Base-by-base conservation (phyloP, 2,113 vertebrate species). In the Seriola quinqueradiata region DNA sequence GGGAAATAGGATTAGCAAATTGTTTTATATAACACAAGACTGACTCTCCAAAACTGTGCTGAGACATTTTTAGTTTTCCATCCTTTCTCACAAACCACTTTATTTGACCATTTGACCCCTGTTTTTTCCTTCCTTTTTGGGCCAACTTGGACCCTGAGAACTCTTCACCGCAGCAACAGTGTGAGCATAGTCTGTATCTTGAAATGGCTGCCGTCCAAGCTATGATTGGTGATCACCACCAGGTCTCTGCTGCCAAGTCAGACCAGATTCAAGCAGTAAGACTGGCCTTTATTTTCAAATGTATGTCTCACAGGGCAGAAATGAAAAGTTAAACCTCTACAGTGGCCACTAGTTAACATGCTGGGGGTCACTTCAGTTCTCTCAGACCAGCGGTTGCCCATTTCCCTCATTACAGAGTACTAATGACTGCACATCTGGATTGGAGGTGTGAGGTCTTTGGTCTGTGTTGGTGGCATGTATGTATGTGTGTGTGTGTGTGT, bases 361-460 rank as follows among this genome's bases (percentile, higher is more conserved):
- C 16, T 23, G n/a, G 40, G 17, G 7, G 28, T 40, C 48, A 66
- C 34, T 57, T 1, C n/a, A 71, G 28, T 8, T 69, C 50, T 71
- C 40, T 40, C 12, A 34, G 7, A 38, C 28, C 46, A 50, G 50
- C 12, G 6, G 19, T 66, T n/a, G 34, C 59, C 48, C 66, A 40
- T 25, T 79, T 4, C 48, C 42, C 16, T 42, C 38, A 64, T 79
- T 76, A 70, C 42, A 75, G 63, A 48, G 48, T 4, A 4, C 23
- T 25, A 13, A 90, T 36, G 69, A 12, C 72, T 75, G 61, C 34
- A 85, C 83, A 87, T 89, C 86, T 85, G 76, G 84, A 81, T 58
- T 86, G 82, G 71, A 79, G 84, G 70, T 65, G 81, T 84, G 28
- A 48, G 58, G 4, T 17, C 70, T 72, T 57, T 69, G 11, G 82